Evolutionary conservation across 2,888 invertebrate species (phyloP), one percentile per base, ranked within the genome.

Genomic region (Drosophila austrosaltans): DNA sequence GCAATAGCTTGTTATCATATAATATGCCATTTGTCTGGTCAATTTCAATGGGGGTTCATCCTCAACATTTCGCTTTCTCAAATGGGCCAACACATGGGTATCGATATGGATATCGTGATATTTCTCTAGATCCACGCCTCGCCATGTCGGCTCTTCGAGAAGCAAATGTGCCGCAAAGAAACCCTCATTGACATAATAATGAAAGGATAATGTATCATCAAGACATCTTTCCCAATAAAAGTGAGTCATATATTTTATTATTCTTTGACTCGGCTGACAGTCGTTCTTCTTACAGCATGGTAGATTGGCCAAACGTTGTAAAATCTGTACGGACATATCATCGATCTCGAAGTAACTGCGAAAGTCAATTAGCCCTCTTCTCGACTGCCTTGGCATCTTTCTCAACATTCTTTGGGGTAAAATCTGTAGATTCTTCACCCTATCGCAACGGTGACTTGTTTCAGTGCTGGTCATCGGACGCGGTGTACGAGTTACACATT

Each of bases 1-100:
- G 1, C 59, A 63, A n/a, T 71, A 73, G n/a, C 53, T 20, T 7
- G 30, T 48, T 1, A 71, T 7, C 73, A 73, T 71, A 1, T 66
- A 58, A n/a, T 56, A 32, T 10, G 60, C 71, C 61, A 66, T 56
- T 0, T 22, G 6, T 2, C 12, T n/a, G 1, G 53, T 64, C 0
- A 71, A 2, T 0, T 1, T 1, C 10, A 36, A 6, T 0, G 2
- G n/a, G 1, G 42, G 2, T 10, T 22, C 20, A 0, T 8, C n/a
- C 6, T 30, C 12, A 8, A 8, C 16, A 39, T 58, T 66, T 0
- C 20, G 12, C 0, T 16, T 0, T 3, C 32, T n/a, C 2, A 66
- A 16, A 22, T 57, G 60, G 8, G 5, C 3, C 7, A 53, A 0
- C 2, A 69, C 7, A 0, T 12, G 2, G 2, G 2, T 1, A 32